Percentiles rank a stretch among this genome's conserved stretches.
These are phyloP conservation scores for Dichetophora obliterata DNA, from an alignment of 2,888 invertebrate genomes.

Conservation along the genomic window DNA sequence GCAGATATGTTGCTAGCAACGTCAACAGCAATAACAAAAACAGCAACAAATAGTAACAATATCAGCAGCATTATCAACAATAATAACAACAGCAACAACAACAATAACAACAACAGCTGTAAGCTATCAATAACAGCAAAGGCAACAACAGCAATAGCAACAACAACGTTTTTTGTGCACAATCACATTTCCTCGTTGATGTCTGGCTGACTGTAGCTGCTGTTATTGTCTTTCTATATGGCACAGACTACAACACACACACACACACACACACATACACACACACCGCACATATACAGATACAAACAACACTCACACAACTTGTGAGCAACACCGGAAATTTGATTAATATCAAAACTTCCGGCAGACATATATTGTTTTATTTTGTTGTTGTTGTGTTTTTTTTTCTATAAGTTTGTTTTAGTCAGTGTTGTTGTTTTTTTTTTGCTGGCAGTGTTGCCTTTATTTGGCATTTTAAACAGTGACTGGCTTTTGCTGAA, in stretches of 20 bases:
- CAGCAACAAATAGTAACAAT: constrained; percentile 22
- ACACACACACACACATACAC: background rate
- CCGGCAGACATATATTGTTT: constrained; percentile 16
- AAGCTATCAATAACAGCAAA: background rate
- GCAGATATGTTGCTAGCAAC: background rate
- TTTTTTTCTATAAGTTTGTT: too few relatives aligned
- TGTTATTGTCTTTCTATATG: constrained; percentile 3
- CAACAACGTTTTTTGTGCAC: constrained; percentile 9
- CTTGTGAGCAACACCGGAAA: constrained; percentile 11
- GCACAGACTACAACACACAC: background rate
- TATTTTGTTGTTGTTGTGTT: background rate
- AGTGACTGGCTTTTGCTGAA: too few relatives aligned
- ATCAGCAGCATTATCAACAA: background rate
- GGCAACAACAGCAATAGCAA: constrained; percentile 12
- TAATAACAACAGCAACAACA: background rate
- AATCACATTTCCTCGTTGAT: constrained; percentile 2
- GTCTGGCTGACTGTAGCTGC: background rate
- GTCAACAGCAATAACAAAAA: constrained; percentile 25
- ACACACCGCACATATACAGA: background rate
- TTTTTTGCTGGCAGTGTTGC: background rate
- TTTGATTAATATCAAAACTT: constrained; percentile 37
- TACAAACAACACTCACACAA: background rate
- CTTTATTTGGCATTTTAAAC: background rate
- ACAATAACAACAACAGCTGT: background rate
- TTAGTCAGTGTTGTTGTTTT: too few relatives aligned